Evolutionary conservation across 2,797 vertebrate genomes (phyloP), one percentile per base, ranked within the genome.

Genomic region (Cossypha niveicapilla): DNA sequence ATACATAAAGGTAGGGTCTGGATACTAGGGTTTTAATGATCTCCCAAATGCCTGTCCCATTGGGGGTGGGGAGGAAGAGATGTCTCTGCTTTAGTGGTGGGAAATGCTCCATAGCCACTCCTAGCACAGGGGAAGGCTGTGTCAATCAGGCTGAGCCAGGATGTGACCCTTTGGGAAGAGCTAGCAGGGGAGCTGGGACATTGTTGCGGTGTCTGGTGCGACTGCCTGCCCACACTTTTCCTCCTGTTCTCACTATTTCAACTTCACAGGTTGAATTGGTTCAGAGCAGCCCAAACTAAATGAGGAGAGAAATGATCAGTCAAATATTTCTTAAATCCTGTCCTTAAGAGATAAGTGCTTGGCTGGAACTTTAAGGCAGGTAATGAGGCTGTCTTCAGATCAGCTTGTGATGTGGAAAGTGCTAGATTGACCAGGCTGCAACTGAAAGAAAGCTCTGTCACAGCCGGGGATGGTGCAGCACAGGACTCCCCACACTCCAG

Each of bases 251-350:
- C 68, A 50, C 70, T 94, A 30, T 93, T 97, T 96, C 92, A 96
- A 74, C 95, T 97, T 97, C 95, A 92, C 94, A 97, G 96, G 94
- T 94, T 96, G 90, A 95, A 87, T 79, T 89, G 95, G 95, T 96
- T 97, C 95, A 97, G 93, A 93, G 96, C 94, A 95, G 95, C 94
- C 95, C 94, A 95, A 97, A 97, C 95, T 96, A 96, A 97, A 97
- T 97, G 96, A 96, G 80, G 91, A 96, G 92, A 95, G 91, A 96
- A 97, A 96, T 95, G 94, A 97, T 97, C 97, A 97, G 95, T 97
- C 95, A 96, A 96, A 97, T 96, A 95, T 97, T 97, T 95, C 94
- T 96, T 94, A 97, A 96, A 94, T 92, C 92, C 82, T 70, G 80
- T 95, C 95, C 97, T 96, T 96, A 95, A 93, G 95, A 96, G 95